Evolutionary conservation across 2,797 vertebrate genomes (phyloP).

Genomic region (Rallus crepitans): DNA sequence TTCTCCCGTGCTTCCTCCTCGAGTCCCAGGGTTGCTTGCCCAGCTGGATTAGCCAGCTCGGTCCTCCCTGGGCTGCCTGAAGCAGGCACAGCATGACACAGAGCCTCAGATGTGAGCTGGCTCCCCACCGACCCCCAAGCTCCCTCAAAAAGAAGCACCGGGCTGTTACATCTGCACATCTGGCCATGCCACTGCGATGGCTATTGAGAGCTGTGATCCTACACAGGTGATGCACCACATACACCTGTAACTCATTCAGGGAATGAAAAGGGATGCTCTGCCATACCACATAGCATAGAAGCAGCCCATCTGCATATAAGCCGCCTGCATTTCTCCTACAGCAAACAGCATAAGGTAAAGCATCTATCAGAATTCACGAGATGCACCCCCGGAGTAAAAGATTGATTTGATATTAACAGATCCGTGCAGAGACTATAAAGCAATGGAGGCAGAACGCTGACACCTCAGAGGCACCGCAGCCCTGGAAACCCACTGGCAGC

Average conservation of each 20-base stretch:
- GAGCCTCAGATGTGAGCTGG: background rate
- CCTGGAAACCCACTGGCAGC: background rate
- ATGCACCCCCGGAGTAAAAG: slow-evolving; percentile 59
- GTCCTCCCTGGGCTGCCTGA: background rate
- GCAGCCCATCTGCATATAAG: slow-evolving; percentile 45
- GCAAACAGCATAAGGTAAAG: slow-evolving; percentile 39
- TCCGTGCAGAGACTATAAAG: slow-evolving; percentile 62
- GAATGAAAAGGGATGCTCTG: slow-evolving; percentile 37
- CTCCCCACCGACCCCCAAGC: background rate
- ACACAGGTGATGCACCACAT: background rate
- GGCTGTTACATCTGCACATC: slow-evolving; percentile 59
- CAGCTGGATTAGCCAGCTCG: background rate
- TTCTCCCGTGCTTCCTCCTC: background rate
- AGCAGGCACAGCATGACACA: background rate
- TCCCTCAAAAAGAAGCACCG: slow-evolving; percentile 1
- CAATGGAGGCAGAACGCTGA: background rate
- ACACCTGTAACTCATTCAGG: slow-evolving; percentile 70
- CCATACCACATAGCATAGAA: background rate
- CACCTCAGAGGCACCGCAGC: slow-evolving; percentile 44
- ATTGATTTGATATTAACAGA: slow-evolving; percentile 65
- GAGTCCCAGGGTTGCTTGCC: background rate
- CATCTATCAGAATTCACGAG: slow-evolving; percentile 69
- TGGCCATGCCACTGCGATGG: background rate
- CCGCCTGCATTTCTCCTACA: slow-evolving; percentile 33
- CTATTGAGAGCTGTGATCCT: background rate